Conservation (phyloP, 2,888 invertebrate species). For the Aricia artaxerxes region DNA sequence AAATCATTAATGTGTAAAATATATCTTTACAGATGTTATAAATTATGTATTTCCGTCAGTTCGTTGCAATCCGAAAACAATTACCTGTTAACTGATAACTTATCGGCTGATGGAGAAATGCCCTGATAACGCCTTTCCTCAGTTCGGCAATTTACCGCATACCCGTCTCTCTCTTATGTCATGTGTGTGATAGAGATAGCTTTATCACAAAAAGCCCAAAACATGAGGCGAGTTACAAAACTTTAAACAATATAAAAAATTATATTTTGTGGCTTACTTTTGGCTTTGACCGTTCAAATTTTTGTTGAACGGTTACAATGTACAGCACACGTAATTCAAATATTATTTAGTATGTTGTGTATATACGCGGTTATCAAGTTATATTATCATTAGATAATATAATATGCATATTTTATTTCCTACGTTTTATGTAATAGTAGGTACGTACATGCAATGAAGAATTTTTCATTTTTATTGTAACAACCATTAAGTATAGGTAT, state of each 20-base stretch:
- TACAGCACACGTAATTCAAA: not conserved
- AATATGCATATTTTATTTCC: not conserved
- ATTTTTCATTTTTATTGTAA: not conserved
- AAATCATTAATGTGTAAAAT: not conserved
- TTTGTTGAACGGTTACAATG: not conserved
- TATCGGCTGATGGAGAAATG: constrained; percentile 26
- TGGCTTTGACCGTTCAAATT: not conserved
- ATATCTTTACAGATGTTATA: not conserved
- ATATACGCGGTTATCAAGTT: not conserved
- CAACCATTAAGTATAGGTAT: not conserved
- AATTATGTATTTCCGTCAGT: not conserved
- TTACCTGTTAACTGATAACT: constrained; percentile 8
- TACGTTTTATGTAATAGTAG: not conserved
- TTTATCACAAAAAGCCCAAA: not conserved
- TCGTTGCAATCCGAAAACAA: constrained; percentile 10
- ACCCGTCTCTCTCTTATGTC: not conserved
- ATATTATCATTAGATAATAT: not conserved
- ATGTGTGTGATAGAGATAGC: not conserved
- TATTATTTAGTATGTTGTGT: not conserved
- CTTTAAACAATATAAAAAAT: not conserved
- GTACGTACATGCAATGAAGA: not conserved
- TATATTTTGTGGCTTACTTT: not conserved
- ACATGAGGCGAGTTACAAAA: not conserved
- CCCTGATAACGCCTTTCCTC: not conserved
- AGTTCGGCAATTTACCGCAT: not conserved